Evolutionary conservation across 2,888 invertebrate genomes (phyloP), one percentile per base, ranked within the genome.

Genomic region (Eutolmus rufibarbis): DNA sequence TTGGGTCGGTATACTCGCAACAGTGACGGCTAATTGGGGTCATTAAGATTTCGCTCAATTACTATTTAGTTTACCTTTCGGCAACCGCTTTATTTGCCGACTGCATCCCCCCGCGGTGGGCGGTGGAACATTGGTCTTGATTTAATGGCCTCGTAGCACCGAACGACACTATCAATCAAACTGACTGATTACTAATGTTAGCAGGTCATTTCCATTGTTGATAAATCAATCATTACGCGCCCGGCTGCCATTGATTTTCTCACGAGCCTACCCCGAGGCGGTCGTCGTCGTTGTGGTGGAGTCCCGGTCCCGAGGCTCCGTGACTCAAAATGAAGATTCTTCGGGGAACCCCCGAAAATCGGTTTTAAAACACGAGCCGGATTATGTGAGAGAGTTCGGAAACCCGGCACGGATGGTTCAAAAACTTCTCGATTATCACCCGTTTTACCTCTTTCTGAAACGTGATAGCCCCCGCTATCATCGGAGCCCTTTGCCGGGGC

Each of bases 121-220:
- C 76, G 37, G 76, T 16, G 37, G 16, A 34, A 78, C 37, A 46
- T 34, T 78, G 16, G 37, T 66, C 34, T 37, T 37, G 87, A 74
- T 87, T 81, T 87, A 87, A 82, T 87, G 81, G 51, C 19, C 31
- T 43, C 57, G 16, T 66, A 79, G 57, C 82, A 51, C 43, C n/a
- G 66, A 87, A 84, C 40, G 76, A 77, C 57, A 82, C 57, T 87
- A 76, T 87, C 87, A 87, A 87, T 87, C 84, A 87, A 87, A 74
- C 51, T 87, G 76, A 87, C 84, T 84, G 84, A 87, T 87, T 74
- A 87, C 87, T 84, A 87, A 87, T 87, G 84, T 87, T 87, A 84
- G 84, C 87, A 84, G 87, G 84, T 84, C 84, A 77, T 87, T 84
- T 84, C 74, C 84, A 84, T 57, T 87, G 82, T 84, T 84, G 77